Percentiles rank a stretch among this genome's conserved stretches.
Evolutionary conservation across 1,140 invertebrate genomes (phyloP).

Genomic region (Choristoneura fumiferana): DNA sequence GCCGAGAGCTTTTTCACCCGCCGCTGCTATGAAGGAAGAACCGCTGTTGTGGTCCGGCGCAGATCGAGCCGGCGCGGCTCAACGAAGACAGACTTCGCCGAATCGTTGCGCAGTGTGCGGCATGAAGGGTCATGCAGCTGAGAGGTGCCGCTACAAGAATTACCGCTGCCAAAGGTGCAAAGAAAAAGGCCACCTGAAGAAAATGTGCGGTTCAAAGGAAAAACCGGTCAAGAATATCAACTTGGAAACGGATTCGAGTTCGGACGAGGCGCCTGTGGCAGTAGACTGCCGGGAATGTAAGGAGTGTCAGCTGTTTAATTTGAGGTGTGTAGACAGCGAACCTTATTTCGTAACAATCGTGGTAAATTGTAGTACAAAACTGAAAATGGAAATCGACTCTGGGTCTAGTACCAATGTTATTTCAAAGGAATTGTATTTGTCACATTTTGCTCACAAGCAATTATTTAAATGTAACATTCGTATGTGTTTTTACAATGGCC

Average conservation of each 20-base stretch:
- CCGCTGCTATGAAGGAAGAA: no score
- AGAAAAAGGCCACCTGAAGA: not conserved
- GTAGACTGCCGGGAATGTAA: not conserved
- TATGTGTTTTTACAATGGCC: conserved; percentile 21
- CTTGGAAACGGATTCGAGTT: not conserved
- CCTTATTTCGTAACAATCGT: not conserved
- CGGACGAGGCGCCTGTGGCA: no score
- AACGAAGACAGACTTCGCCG: no score
- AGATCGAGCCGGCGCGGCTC: not conserved
- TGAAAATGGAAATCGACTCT: conserved; percentile 12
- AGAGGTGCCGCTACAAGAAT: not conserved
- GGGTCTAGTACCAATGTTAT: conserved; percentile 16
- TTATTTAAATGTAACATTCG: not conserved
- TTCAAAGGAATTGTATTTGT: not conserved
- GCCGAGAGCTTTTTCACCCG: no score
- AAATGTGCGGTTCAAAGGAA: not conserved
- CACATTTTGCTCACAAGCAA: not conserved
- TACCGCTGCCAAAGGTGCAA: not conserved
- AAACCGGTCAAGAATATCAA: not conserved
- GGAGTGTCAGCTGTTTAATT: conserved; percentile 13
- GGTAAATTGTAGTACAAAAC: not conserved
- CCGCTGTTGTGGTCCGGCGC: no score
- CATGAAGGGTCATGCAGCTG: not conserved
- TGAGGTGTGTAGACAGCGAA: not conserved
- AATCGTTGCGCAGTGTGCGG: not conserved